Evolutionary conservation across 2,113 vertebrate genomes (phyloP), one percentile per base, ranked within the genome.

Genomic region (Dromas ardeola): DNA sequence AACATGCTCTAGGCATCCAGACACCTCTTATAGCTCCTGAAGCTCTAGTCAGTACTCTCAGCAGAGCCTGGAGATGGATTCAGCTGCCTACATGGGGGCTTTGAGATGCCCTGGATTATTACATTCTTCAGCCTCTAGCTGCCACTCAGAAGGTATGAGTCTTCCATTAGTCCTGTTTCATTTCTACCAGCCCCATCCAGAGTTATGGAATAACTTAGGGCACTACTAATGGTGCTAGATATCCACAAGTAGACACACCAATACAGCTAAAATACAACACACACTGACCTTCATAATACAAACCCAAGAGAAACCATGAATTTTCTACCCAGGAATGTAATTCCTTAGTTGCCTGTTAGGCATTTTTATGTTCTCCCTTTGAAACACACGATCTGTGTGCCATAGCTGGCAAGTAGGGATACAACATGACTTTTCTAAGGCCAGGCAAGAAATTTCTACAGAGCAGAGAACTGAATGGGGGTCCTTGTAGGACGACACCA

Each of bases 161-260:
- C 47, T 73, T 72, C 59, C 40, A 38, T 82, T 55, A 49, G 43
- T 34, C 45, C 30, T 26, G 7, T 66, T 8, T 27, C 18, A 38
- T 66, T 47, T 52, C 43, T 42, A 49, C 34, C 52, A 66, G 10
- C 18, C 43, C 22, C 14, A 15, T 25, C 47, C 0, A 1, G 27
- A 42, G 26, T 13, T 36, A 27, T 29, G 15, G 43, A 77, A 55
- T 76, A 65, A 71, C 25, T 58, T 25, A 21, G 6, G 17, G 8
- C 15, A 71, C 13, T 0, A 0, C 5, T 72, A 9, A 50, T 30
- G 2, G 10, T n/a, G 16, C 7, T 32, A 71, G 26, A 25, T 47
- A 65, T 20, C 13, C 32, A 30, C 8, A 25, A 6, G 26, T 34
- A 42, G 19, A 11, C 22, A 47, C 40, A 78, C 19, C 49, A 63